These are phyloP conservation scores for Camponotus floridanus DNA, from an alignment of 1,140 invertebrate genomes.

Conservation along the genomic window DNA sequence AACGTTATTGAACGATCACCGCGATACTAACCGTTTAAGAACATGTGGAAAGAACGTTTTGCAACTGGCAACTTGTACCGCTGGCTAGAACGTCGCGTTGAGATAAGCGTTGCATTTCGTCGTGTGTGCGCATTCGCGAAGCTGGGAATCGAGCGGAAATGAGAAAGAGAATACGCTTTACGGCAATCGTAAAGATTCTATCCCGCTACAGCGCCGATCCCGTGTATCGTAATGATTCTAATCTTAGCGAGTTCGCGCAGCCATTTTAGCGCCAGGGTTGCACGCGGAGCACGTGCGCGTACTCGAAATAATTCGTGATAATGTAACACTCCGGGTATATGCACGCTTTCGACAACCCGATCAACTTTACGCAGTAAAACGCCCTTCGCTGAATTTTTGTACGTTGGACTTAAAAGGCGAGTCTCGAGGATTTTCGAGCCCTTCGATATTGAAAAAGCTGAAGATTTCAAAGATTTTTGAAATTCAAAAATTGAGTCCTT, in stretches of 20 bases:
- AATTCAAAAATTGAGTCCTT: background rate
- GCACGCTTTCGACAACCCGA: background rate
- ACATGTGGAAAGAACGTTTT: constrained; percentile 13
- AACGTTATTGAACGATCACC: background rate
- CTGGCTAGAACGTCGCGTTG: constrained; percentile 11
- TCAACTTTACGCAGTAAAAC: background rate
- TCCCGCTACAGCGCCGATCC: constrained; percentile 31
- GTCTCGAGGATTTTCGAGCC: no score
- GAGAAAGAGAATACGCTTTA: constrained; percentile 64
- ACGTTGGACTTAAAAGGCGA: background rate
- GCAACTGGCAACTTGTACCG: constrained; percentile 39
- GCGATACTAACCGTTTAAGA: constrained; percentile 39
- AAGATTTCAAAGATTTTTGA: background rate
- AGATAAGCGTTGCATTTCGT: constrained; percentile 51
- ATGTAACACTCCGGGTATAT: constrained; percentile 30
- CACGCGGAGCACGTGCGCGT: constrained; percentile 15
- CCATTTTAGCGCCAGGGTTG: constrained; percentile 11
- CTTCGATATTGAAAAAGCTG: background rate
- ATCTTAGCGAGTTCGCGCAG: constrained; percentile 58
- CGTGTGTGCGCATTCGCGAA: constrained; percentile 9
- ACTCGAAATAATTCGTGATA: constrained; percentile 50
- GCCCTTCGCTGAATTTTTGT: background rate
- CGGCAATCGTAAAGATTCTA: constrained; percentile 72
- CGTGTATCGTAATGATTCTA: constrained; percentile 67
- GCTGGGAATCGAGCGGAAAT: constrained; percentile 43